Conservation (phyloP, 2,888 invertebrate genomes). For the Branchipolynoe longqiensis region DNA sequence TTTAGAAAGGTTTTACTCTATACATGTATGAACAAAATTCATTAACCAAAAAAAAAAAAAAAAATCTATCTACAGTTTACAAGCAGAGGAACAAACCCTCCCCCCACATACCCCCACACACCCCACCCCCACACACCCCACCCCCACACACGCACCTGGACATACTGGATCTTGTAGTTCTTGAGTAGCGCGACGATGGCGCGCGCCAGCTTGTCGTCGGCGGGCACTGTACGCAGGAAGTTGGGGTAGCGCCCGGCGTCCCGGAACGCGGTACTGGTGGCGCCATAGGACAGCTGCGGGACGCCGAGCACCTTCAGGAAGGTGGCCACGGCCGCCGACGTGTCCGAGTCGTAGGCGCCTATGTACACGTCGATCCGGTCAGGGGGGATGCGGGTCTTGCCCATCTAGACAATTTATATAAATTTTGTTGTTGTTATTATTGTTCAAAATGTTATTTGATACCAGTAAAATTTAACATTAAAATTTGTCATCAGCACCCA, state of each 20-base stretch:
- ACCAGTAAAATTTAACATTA: not conserved
- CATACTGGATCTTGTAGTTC: slow-evolving; percentile 80
- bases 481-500: too few species aligned
- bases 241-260: slow-evolving; percentile 72
- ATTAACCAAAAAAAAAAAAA: too few species aligned
- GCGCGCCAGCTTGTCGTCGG: slow-evolving; percentile 78
- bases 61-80: too few species aligned
- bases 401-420: too few species aligned
- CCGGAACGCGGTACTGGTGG: slow-evolving; percentile 73
- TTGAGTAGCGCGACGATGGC: slow-evolving; percentile 81
- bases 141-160: slow-evolving; percentile 71
- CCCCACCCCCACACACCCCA: too few species aligned
- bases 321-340: slow-evolving; percentile 75
- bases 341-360: slow-evolving; percentile 75
- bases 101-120: too few species aligned
- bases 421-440: too few species aligned
- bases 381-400: slow-evolving; percentile 66
- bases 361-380: slow-evolving; percentile 73
- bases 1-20: too few species aligned
- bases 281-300: slow-evolving; percentile 79
- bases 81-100: too few species aligned
- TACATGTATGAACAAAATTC: too few species aligned
- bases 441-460: not conserved
- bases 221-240: slow-evolving; percentile 77
- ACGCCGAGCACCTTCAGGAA: slow-evolving; percentile 74